Base-by-base conservation (phyloP, 1,140 invertebrate species). In the Samia ricini region DNA sequence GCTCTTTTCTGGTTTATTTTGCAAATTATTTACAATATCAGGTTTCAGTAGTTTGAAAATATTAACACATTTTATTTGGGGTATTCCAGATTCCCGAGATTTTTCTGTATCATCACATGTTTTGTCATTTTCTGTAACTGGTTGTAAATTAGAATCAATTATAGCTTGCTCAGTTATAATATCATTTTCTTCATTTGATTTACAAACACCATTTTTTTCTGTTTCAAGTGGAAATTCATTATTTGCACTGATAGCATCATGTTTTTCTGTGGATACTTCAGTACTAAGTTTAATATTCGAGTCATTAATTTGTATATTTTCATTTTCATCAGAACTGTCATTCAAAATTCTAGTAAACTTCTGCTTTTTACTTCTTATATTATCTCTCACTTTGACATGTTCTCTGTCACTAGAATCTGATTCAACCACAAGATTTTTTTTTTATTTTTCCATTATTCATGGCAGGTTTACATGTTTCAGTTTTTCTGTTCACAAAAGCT, bases 31-130 rank as follows among this genome's bases (percentile, higher is more conserved):
- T 19, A 12, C n/a, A 56, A 70, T 36, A 55, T 78, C 76, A 56
- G 78, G 72, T 67, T 78, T 81, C 5, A 89, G 65, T 69, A 89
- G 66, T 66, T 83, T 88, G 63, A 61, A 74, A 23, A 89, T 67
- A 71, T 74, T 84, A 23, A 89, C 83, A 80, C 85, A 89, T 74
- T 85, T 86, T 26, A 89, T 76, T 5, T 77, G 65, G 15, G 81
- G 72, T 66, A 68, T 83, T 36, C 56, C 24, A 5, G 18, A 4
- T 49, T 42, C 21, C 50, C 24, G 20, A n/a, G 3, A 5, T 49
- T 26, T 23, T 19, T 49, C 24, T 10, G 10, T n/a, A 22, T 24
- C 57, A 7, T 56, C 57, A 59, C 12, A n/a, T 59, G n/a, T 49
- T 42, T 50, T n/a, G 10, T 49, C 4, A 6, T 22, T 21, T 50